Percentiles rank a stretch among this genome's conserved stretches.
These are phyloP conservation scores for Ophioninae sp. DNA, from an alignment of 2,888 invertebrate species.

Conservation along the genomic window DNA sequence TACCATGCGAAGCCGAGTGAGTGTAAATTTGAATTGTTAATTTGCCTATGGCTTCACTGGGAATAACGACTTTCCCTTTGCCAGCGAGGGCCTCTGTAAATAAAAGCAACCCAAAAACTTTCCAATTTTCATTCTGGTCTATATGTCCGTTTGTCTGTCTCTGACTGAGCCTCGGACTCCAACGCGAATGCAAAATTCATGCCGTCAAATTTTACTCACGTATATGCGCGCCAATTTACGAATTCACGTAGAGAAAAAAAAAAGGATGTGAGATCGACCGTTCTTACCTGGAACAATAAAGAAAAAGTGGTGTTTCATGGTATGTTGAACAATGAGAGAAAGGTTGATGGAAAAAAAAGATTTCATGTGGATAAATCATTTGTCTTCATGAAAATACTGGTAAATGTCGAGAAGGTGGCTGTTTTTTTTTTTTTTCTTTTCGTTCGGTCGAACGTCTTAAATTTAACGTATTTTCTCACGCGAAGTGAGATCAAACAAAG, in stretches of 20 bases:
- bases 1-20: slow-evolving; percentile 26
- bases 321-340: neutral
- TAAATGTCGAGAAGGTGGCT: neutral
- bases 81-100: slow-evolving; percentile 7
- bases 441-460: neutral
- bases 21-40: slow-evolving; percentile 60
- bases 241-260: neutral
- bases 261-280: slow-evolving; percentile 2
- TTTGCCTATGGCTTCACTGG: slow-evolving; percentile 52
- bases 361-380: neutral
- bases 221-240: neutral
- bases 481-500: neutral
- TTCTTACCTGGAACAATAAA: slow-evolving; percentile 68
- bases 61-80: slow-evolving; percentile 54
- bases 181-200: slow-evolving; percentile 3
- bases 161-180: neutral
- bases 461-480: neutral
- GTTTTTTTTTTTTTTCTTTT: neutral
- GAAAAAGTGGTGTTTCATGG: slow-evolving; percentile 18
- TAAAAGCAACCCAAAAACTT: slow-evolving; percentile 20
- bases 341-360: neutral
- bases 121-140: slow-evolving; percentile 24
- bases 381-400: neutral
- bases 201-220: slow-evolving; percentile 42
- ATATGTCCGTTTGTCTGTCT: neutral